A percentile compares a stretch with the other conserved stretches of the same genome.
These are phyloP conservation scores for Butorides virescens DNA, from an alignment of 2,113 vertebrate genomes.

Conservation along the genomic window DNA sequence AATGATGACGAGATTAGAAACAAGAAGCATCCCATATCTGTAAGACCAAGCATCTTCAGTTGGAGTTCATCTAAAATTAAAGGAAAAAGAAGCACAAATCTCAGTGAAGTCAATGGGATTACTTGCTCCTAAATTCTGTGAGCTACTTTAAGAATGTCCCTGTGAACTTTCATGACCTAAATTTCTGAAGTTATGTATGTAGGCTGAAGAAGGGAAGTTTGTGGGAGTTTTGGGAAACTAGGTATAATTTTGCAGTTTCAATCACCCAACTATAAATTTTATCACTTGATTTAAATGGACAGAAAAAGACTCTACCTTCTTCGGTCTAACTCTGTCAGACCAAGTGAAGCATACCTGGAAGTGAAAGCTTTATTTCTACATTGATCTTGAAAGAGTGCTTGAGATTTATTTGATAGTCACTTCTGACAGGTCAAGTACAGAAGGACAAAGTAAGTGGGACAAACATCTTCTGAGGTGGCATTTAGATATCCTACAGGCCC, in stretches of 20 bases:
- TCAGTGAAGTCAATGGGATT: neutral
- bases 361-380: neutral
- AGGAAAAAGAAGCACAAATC: neutral
- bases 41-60: neutral
- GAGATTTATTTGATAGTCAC: neutral
- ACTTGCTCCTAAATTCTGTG: neutral
- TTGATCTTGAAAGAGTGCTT: neutral
- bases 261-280: neutral
- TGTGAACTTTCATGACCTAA: neutral
- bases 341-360: neutral
- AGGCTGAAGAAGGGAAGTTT: neutral
- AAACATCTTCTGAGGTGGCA: neutral
- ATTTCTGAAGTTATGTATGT: neutral
- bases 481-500: neutral
- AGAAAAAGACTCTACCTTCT: neutral
- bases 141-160: neutral
- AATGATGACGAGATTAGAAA: neutral
- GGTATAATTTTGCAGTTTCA: neutral
- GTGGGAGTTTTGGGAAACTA: neutral
- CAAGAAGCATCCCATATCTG: fast-evolving
- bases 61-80: fast-evolving
- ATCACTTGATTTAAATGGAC: neutral
- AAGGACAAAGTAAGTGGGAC: neutral
- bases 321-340: neutral
- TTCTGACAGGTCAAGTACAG: neutral